Evolutionary conservation across 1,140 invertebrate genomes (phyloP).

Genomic region (Goniozus legneri): DNA sequence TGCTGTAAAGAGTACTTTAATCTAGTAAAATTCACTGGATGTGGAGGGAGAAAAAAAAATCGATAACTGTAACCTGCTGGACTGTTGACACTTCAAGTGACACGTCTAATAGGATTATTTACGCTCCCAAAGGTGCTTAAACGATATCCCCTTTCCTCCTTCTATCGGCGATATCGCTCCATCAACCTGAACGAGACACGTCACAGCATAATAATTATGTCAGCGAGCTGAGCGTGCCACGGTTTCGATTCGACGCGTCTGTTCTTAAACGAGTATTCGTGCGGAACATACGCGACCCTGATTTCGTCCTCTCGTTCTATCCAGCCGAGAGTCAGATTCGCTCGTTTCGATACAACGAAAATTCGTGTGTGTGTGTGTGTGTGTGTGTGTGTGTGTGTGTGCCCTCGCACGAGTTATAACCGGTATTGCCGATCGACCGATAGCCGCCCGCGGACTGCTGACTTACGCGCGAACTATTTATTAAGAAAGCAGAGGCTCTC

Average conservation of each 20-base stretch:
- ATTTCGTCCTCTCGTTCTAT: slow-evolving; percentile 26
- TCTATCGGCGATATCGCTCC: slow-evolving; percentile 31
- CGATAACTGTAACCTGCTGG: slow-evolving; percentile 31
- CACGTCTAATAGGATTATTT: slow-evolving; percentile 51
- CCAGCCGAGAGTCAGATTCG: too few relatives aligned
- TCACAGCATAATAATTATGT: slow-evolving; percentile 41
- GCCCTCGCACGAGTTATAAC: background rate
- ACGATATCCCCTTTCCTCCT: too few relatives aligned
- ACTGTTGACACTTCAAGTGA: slow-evolving; percentile 45
- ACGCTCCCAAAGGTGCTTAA: slow-evolving; percentile 41
- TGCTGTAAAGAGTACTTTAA: too few relatives aligned
- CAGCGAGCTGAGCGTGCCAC: slow-evolving; percentile 25
- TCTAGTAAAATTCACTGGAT: background rate
- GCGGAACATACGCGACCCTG: slow-evolving; percentile 32
- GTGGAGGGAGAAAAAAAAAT: background rate
- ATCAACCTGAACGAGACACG: slow-evolving; percentile 40
- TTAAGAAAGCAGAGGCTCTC: too few relatives aligned
- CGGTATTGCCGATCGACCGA: too few relatives aligned
- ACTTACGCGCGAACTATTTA: too few relatives aligned
- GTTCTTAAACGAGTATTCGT: too few relatives aligned
- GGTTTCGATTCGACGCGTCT: too few relatives aligned
- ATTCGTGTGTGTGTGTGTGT: background rate
- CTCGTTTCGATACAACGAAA: too few relatives aligned
- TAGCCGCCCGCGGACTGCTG: too few relatives aligned
- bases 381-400: slow-evolving; percentile 5